Conservation (phyloP, 2,888 invertebrate genomes). For the Cephalotes varians region DNA sequence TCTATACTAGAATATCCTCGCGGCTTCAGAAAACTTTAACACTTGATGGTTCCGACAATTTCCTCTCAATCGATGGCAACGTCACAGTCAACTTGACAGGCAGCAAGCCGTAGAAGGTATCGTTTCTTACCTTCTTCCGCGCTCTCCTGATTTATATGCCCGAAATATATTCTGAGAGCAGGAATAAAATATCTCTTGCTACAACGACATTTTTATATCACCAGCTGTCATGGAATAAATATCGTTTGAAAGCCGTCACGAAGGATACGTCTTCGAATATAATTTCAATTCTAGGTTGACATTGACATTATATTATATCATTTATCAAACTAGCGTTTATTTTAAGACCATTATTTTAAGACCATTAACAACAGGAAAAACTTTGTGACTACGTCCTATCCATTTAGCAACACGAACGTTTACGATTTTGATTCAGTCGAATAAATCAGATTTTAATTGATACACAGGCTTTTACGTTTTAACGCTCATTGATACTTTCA, state of each 20-base stretch:
- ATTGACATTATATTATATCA: constrained; percentile 6
- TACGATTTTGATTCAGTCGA: neutral
- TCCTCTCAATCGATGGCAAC: constrained; percentile 49
- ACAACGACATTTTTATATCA: constrained; percentile 37
- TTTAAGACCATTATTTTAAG: neutral
- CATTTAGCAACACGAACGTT: constrained; percentile 2
- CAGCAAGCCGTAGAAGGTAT: constrained; percentile 26
- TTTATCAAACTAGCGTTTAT: neutral
- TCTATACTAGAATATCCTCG: constrained; percentile 52
- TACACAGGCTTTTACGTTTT: constrained; percentile 5
- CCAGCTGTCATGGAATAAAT: constrained; percentile 27
- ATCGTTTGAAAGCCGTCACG: constrained; percentile 17
- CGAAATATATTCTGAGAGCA: constrained; percentile 24
- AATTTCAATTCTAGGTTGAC: constrained; percentile 15
- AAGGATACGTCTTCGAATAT: neutral
- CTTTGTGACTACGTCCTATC: neutral
- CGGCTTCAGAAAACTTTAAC: constrained; percentile 58
- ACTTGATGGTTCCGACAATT: constrained; percentile 41
- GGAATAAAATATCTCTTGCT: constrained; percentile 34
- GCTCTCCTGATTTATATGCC: constrained; percentile 25
- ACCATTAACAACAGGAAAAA: neutral
- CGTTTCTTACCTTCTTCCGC: constrained; percentile 12
- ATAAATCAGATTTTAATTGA: constrained; percentile 21
- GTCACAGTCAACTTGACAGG: constrained; percentile 39
- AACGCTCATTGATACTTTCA: constrained; percentile 24